Evolutionary conservation across 37 sponge, comb jelly and placozoan species (phyloP).

Genomic region (Oopsacas minuta): DNA sequence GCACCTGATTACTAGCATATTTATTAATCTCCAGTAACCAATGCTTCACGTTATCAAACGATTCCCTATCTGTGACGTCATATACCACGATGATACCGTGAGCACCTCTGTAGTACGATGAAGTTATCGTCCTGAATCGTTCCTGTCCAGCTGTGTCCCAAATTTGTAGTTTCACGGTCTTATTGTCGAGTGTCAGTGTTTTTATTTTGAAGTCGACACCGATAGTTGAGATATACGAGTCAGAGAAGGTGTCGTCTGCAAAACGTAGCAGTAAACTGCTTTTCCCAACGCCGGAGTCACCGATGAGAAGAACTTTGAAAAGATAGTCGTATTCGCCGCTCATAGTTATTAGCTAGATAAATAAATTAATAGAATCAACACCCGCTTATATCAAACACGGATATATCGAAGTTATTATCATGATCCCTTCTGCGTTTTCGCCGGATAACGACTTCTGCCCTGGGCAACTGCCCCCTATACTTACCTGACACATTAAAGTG

Average conservation of each 20-base stretch:
- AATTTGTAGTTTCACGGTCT: constrained; percentile 48
- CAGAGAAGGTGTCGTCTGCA: constrained; percentile 54
- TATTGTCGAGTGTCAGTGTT: constrained; percentile 42
- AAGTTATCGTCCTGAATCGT: constrained; percentile 90
- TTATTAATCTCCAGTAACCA: constrained; percentile 24
- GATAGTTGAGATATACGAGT: constrained; percentile 49
- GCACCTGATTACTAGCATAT: constrained; percentile 23
- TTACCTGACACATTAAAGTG: no score
- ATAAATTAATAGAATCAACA: not conserved
- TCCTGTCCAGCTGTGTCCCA: constrained; percentile 99
- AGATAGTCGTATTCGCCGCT: constrained; percentile 20
- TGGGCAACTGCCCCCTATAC: no score
- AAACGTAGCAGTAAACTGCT: constrained; percentile 44
- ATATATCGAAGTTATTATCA: no score
- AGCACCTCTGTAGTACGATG: constrained; percentile 94
- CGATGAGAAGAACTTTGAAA: not conserved
- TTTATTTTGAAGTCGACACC: constrained; percentile 54
- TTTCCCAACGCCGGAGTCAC: constrained; percentile 22
- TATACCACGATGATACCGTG: constrained; percentile 96
- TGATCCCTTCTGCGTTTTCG: no score
- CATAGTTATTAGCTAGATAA: not conserved
- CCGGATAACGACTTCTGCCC: no score
- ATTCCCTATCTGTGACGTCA: constrained; percentile 85
- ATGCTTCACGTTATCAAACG: constrained; percentile 22
- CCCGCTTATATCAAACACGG: no score